phyloP scores from a whole-genome alignment of 1,140 invertebrate genomes.

The Temnothorax nylanderi region DNA sequence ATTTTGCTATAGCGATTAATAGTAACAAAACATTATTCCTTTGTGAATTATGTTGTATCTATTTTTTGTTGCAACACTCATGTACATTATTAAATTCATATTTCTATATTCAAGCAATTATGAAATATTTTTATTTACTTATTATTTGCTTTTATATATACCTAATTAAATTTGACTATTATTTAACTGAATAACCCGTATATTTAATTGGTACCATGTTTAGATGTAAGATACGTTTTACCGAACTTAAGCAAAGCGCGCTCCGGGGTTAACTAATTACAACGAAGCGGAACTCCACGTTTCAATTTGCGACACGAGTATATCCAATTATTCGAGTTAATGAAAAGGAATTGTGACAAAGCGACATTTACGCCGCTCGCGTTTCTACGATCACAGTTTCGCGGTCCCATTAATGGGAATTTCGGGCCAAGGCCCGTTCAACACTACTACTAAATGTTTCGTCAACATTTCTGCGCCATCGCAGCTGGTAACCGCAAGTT shows the following conservation, averaged over 20 bases:
- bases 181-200: neutral
- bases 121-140: neutral
- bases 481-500: constrained; percentile 44
- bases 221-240: neutral
- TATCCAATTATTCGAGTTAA: constrained; percentile 35
- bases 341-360: constrained; percentile 50
- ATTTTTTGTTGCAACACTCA: neutral
- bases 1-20: neutral
- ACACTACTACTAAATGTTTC: constrained; percentile 23
- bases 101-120: neutral
- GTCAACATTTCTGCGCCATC: constrained; percentile 29
- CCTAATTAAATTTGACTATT: neutral
- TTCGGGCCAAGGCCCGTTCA: constrained; percentile 45
- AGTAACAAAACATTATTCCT: neutral
- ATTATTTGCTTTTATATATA: neutral
- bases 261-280: constrained; percentile 5
- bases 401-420: constrained; percentile 39
- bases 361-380: constrained; percentile 18
- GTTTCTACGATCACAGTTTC: constrained; percentile 40
- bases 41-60: neutral
- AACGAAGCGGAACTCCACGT: neutral
- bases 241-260: neutral
- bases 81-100: neutral
- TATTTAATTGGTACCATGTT: neutral
- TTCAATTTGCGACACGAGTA: constrained; percentile 21